Evolutionary conservation across 1,140 invertebrate species (phyloP), one percentile per base, ranked within the genome.

Genomic region (Scaptomyza hsui): DNA sequence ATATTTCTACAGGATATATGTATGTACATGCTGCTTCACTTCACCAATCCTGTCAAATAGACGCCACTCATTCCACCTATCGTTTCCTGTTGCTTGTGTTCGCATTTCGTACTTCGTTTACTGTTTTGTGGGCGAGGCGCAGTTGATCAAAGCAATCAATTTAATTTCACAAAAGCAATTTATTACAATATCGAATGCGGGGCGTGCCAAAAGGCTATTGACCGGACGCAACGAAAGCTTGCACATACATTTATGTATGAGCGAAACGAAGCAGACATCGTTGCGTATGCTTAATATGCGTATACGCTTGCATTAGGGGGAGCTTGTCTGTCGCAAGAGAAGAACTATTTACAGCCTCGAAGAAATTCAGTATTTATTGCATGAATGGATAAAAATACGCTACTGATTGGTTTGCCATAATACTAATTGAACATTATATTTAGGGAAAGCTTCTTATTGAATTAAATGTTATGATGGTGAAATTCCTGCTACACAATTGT

Each of bases 121-220:
- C 29, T 42, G 45, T 47, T 29, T 29, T 21, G 37, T 47, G 35
- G 56, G 45, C 49, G 51, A 15, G 70, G 68, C 76, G 56, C 77
- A 80, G 76, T 77, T 83, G 79, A 78, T 75, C 78, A 83, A 72
- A 72, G 69, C 76, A 89, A 89, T 89, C 85, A 89, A 89, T 89
- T 89, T 85, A 89, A 82, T 89, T 78, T 74, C 71, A 72, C 85
- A 78, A 85, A 78, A 81, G 79, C 80, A 89, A 85, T 89, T 83
- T 89, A 85, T 85, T 85, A 80, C 77, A 74, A 75, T 78, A 80
- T 74, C 47, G 49, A 51, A 48, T 49, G 59, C 44, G 63, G 51
- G 70, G 52, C 39, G 53, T 45, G 59, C 32, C 48, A 32, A 45
- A 35, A 75, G 80, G 74, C 69, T 75, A 65, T 62, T 72, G 75